Evolutionary conservation across 1,140 invertebrate species (phyloP).

Genomic region (Drosophila burlai): DNA sequence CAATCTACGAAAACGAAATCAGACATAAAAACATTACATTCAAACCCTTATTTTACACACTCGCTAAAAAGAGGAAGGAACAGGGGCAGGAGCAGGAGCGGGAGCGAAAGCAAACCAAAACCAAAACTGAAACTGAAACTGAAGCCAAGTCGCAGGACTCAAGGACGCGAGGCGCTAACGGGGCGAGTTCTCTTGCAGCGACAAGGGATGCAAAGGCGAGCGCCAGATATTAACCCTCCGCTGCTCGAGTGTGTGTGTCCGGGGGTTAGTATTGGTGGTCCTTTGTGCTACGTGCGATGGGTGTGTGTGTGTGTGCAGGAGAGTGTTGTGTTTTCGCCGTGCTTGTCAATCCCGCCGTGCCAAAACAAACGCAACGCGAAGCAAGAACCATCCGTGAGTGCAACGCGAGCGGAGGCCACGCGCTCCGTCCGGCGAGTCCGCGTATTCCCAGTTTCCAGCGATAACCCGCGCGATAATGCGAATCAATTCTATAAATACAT

Average conservation of each 20-base stretch:
- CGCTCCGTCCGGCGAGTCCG: slow-evolving; percentile 25
- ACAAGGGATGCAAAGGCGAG: slow-evolving; percentile 81
- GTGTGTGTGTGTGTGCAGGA: slow-evolving; percentile 12
- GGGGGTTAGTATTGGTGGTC: slow-evolving; percentile 34
- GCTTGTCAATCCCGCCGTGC: slow-evolving; percentile 76
- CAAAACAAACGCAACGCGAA: slow-evolving; percentile 85
- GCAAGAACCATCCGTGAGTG: slow-evolving; percentile 82
- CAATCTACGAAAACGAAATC: slow-evolving; percentile 78
- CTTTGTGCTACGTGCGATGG: slow-evolving; percentile 58
- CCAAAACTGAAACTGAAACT: slow-evolving; percentile 73
- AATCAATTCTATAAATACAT: slow-evolving; percentile 23
- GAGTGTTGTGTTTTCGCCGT: slow-evolving; percentile 64
- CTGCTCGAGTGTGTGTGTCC: slow-evolving; percentile 23
- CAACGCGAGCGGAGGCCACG: slow-evolving; percentile 78
- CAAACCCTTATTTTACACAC: slow-evolving; percentile 84
- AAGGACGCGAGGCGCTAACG: slow-evolving; percentile 61
- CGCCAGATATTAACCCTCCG: slow-evolving; percentile 77
- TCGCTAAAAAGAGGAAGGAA: slow-evolving; percentile 43
- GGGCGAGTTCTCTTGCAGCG: slow-evolving; percentile 55
- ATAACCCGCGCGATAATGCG: slow-evolving; percentile 23
- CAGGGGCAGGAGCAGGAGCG: slow-evolving; percentile 48
- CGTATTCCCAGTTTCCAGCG: slow-evolving; percentile 13
- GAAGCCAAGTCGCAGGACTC: slow-evolving; percentile 47
- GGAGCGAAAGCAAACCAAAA: slow-evolving; percentile 58
- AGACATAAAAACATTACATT: slow-evolving; percentile 85